These are phyloP conservation scores for Pangasius djambal DNA, from an alignment of 2,797 vertebrate species.

Conservation along the genomic window DNA sequence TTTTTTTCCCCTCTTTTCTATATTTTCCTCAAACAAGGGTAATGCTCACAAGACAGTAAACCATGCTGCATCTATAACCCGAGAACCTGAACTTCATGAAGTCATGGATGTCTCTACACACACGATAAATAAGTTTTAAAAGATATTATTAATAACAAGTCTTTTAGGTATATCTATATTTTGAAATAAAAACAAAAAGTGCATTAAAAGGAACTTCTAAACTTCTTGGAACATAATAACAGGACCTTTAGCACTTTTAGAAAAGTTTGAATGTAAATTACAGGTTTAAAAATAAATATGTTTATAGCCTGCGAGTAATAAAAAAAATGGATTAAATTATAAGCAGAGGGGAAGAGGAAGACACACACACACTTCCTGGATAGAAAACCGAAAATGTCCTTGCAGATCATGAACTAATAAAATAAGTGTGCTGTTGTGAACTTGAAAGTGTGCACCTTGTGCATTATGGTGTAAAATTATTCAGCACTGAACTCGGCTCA, in stretches of 20 bases:
- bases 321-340: constrained; percentile 4
- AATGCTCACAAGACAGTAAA: neutral
- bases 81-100: neutral
- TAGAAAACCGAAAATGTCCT: constrained; percentile 39
- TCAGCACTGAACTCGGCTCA: neutral
- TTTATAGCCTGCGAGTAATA: neutral
- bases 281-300: neutral
- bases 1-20: neutral
- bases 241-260: neutral
- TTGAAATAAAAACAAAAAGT: neutral
- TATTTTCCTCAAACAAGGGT: neutral
- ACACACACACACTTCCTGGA: constrained; percentile 42
- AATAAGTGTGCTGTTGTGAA: neutral
- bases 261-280: neutral
- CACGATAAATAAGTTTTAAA: neutral
- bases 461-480: neutral
- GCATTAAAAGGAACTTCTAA: neutral
- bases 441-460: neutral
- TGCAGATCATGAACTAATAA: constrained; percentile 15
- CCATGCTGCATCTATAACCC: neutral
- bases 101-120: neutral
- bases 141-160: neutral
- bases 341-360: neutral
- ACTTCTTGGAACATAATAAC: neutral
- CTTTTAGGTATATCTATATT: neutral